A percentile compares a stretch with the other conserved stretches of the same genome.
These are phyloP conservation scores for Glomeris maerens DNA, from an alignment of 1,140 invertebrate genomes.

Conservation along the genomic window DNA sequence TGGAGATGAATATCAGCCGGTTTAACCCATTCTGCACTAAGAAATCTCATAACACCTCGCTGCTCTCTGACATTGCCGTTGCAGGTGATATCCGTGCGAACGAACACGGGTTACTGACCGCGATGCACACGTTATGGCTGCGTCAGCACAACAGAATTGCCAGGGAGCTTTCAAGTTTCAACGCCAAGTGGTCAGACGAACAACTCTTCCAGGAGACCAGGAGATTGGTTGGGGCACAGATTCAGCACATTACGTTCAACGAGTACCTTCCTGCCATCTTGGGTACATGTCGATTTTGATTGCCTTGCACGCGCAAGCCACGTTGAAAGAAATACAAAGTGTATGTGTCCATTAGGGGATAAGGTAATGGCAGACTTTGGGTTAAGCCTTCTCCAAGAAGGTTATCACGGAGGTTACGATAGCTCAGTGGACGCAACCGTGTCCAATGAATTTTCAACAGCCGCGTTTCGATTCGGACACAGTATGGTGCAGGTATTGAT, in stretches of 20 bases:
- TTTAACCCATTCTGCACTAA: too few relatives aligned
- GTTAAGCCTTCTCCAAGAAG: slow-evolving; percentile 27
- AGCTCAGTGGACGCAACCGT: slow-evolving; percentile 40
- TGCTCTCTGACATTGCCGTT: too few relatives aligned
- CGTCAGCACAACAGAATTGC: slow-evolving; percentile 41
- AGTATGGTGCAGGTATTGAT: slow-evolving; percentile 36
- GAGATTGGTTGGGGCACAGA: slow-evolving; percentile 43
- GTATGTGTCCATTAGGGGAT: slow-evolving; percentile 20
- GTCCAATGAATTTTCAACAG: slow-evolving; percentile 47
- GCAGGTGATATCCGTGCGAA: slow-evolving; percentile 15
- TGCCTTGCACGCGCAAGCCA: neutral
- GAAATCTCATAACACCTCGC: too few relatives aligned
- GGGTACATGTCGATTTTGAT: slow-evolving; percentile 18
- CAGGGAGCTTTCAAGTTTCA: slow-evolving; percentile 31
- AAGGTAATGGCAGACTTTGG: slow-evolving; percentile 33
- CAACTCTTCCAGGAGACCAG: slow-evolving; percentile 57
- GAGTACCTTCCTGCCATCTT: slow-evolving; percentile 32
- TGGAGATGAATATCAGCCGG: too few relatives aligned
- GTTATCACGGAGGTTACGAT: slow-evolving; percentile 41
- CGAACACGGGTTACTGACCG: slow-evolving; percentile 27
- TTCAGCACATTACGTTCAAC: slow-evolving; percentile 48
- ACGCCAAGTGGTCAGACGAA: slow-evolving; percentile 37
- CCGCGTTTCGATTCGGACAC: slow-evolving; percentile 49
- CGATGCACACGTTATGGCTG: slow-evolving; percentile 41
- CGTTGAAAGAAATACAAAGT: neutral